Evolutionary conservation across 37 sponge, comb jelly and placozoan genomes (phyloP).

Genomic region (Axinella damicornis): DNA sequence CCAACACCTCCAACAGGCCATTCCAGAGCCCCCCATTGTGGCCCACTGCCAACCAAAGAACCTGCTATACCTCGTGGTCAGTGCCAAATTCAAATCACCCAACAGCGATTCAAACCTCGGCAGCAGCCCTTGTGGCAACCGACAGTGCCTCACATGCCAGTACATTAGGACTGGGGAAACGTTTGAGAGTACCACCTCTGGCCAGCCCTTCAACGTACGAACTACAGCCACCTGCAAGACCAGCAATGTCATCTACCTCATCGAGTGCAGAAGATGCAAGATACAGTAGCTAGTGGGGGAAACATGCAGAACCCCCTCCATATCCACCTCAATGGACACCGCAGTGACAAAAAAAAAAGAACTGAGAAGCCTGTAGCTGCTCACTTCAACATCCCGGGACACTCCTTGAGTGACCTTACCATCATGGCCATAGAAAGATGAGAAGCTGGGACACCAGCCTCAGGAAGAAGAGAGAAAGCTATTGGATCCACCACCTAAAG

Average conservation of each 20-base stretch:
- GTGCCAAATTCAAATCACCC: not conserved
- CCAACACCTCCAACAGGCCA: not conserved
- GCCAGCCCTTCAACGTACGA: not conserved
- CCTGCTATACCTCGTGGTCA: not conserved
- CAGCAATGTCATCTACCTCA: slow-evolving; percentile 7
- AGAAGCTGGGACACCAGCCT: not conserved
- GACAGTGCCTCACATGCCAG: not conserved
- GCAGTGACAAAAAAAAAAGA: not conserved
- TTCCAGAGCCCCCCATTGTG: not conserved
- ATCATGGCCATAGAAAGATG: slow-evolving; percentile 4
- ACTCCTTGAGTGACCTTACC: not conserved
- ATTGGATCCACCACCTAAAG: not conserved
- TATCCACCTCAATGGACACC: slow-evolving; percentile 8
- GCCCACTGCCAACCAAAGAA: not conserved
- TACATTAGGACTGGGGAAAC: not conserved
- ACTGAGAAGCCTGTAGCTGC: not conserved
- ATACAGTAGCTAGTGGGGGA: slow-evolving; percentile 14
- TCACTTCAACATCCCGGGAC: not conserved
- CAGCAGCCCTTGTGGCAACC: not conserved
- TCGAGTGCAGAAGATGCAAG: slow-evolving; percentile 4
- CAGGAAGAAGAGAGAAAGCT: slow-evolving; percentile 2
- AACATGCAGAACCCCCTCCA: slow-evolving; percentile 17
- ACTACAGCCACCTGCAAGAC: slow-evolving; percentile 13
- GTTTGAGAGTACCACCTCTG: not conserved
- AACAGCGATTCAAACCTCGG: not conserved